Evolutionary conservation across 2,797 vertebrate genomes (phyloP).

Genomic region (Peromyscus attwateri): DNA sequence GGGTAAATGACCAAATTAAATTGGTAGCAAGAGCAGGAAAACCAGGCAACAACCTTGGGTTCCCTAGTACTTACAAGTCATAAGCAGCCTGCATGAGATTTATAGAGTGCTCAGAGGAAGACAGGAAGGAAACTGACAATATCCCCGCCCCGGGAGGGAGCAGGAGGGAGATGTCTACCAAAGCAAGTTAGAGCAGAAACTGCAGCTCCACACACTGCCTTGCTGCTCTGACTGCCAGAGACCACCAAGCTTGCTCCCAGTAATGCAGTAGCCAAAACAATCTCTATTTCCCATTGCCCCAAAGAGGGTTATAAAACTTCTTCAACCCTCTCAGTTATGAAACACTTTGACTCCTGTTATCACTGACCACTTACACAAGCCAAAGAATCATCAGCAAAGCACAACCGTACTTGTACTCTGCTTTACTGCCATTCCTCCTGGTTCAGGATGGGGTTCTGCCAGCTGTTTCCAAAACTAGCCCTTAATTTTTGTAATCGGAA

Average conservation of each 20-base stretch:
- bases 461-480: conserved; percentile 11
- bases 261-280: conserved; percentile 37
- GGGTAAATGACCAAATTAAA: background rate
- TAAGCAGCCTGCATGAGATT: background rate
- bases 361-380: background rate
- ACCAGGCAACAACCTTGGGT: background rate
- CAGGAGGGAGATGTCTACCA: background rate
- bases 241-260: background rate
- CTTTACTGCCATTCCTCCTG: background rate
- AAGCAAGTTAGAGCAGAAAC: background rate
- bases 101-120: background rate
- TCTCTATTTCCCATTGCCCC: background rate
- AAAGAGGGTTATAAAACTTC: background rate
- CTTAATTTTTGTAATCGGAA: background rate
- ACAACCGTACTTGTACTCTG: background rate
- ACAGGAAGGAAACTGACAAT: background rate
- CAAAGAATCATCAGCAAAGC: conserved; percentile 41
- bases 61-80: background rate
- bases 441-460: background rate
- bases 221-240: background rate
- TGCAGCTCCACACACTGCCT: background rate
- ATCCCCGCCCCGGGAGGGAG: background rate
- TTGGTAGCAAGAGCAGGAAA: background rate
- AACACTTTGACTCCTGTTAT: background rate
- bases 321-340: conserved; percentile 8